Evolutionary conservation across 30 jellyfish, hydroid and myxozoan genomes (phyloP), one percentile per base, ranked within the genome.

Genomic region (Clytia hemisphaerica): DNA sequence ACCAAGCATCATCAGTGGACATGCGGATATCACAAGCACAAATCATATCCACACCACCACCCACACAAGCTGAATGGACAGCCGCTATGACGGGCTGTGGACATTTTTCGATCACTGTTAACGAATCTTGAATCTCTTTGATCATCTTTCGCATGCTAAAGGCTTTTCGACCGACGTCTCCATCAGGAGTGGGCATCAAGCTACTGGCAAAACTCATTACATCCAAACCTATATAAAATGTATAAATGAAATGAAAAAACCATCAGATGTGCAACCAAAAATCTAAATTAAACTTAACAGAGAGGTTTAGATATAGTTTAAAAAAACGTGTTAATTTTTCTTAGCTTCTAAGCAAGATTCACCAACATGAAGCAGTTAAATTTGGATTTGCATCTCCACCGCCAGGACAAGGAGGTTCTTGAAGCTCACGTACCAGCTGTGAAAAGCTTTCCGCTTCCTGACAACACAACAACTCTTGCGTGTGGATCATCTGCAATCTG

Each of bases 41-140:
- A 4, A 78, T 69, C 79, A 88, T 12, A 61, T 88, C 97, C 30
- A 88, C 88, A 35, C 97, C 97, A 28, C 94, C 97, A 45, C 97
- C 97, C 34, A 88, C 40, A 46, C 97, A 88, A 6, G 82, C 97
- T 9, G 93, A 75, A 70, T 88, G 97, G 7, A 88, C 69, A 7
- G 94, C 97, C 10, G 93, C 94, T 26, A 88, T 88, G 28, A 88
- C 97, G 2, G 97, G 97, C 59, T 79, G 92, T 4, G 88, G 93
- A 37, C 90, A 71, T 57, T 69, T 79, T 59, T 88, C 97, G 2
- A 88, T 71, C 0, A 72, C 84, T 37, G 90, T 88, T 29, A 79
- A 73, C 21, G 93, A 58, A 54, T 75, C 78, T 40, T 88, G 97
- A 83, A 88, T 14, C 14, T 68, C 88, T 2, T 51, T 50, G 0